Base-by-base conservation (phyloP, 2,797 vertebrate species). In the Knipowitschia caucasica region DNA sequence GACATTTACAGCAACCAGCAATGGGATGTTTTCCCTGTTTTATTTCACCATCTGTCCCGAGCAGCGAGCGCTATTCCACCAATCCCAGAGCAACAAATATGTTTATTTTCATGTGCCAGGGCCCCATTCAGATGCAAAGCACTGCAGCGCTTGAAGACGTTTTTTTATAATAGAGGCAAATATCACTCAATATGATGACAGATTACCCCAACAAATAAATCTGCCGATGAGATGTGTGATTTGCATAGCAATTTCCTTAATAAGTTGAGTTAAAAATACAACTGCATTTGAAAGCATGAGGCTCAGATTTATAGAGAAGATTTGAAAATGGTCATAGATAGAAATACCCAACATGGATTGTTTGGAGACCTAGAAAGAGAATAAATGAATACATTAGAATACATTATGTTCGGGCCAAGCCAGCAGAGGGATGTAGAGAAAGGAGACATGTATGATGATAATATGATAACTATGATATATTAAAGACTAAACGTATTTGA, bases 1-100 rank as follows among this genome's bases (percentile, higher is more conserved):
- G 57, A 26, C 30, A 9, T 47, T 57, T 60, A 62, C 38, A 50
- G 25, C 69, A 59, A 69, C 53, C 64, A 27, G 50, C 46, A 69
- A 58, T 70, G 30, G 4, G 36, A 63, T 72, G 56, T 55, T 50
- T 67, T 59, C 23, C n/a, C 30, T 11, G 39, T 46, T 51, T 40
- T 21, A 14, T 43, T 24, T 4, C 9, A 39, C 49, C 59, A 70
- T 64, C 44, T 75, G 56, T 53, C 31, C 35, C 45, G 35, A 54
- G 4, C 6, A 50, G 56, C 20, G 47, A 56, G 51, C 60, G 7
- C 18, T 56, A 31, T 51, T 65, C 64, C 55, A 26, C 31, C 40
- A 56, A 39, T 15, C 56, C 43, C 27, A 44, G 8, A 18, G 29
- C 31, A 34, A 49, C 1, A 5, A 46, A 58, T 30, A 52, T 27